A percentile compares a stretch with the other conserved stretches of the same genome.
phyloP scores from a whole-genome alignment of 2,797 vertebrate species.

The Eidolon dupreanum region DNA sequence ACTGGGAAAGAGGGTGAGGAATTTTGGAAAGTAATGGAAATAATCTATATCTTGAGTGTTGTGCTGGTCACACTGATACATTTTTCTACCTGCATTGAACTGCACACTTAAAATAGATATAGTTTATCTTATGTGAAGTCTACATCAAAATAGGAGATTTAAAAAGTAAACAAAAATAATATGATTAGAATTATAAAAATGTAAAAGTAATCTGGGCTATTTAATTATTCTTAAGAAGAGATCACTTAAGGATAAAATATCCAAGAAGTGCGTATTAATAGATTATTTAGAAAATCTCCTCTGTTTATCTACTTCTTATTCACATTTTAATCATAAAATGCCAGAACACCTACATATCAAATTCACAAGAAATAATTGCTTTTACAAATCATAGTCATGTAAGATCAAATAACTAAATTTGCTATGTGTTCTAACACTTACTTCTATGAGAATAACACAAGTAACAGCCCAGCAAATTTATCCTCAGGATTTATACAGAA shows the following conservation, averaged over 20 bases:
- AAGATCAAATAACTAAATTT: slow-evolving; percentile 8
- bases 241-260: not conserved
- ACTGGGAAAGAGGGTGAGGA: not conserved
- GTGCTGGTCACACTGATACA: not conserved
- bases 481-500: not conserved
- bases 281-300: not conserved
- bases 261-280: not conserved
- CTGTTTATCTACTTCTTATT: not conserved
- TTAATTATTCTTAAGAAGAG: slow-evolving; percentile 16
- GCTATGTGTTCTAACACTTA: not conserved
- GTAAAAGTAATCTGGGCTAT: not conserved
- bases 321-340: slow-evolving; percentile 49
- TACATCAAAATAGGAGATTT: not conserved
- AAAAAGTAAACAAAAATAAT: not conserved
- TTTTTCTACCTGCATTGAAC: not conserved
- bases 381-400: not conserved
- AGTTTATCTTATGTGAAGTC: not conserved
- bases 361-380: not conserved
- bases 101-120: not conserved
- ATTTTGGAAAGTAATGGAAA: not conserved
- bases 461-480: not conserved
- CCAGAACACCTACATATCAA: not conserved
- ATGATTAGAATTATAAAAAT: not conserved
- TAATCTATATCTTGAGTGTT: not conserved
- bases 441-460: not conserved